Conservation (phyloP, 2,797 vertebrate species). For the Intellagama lesueurii region DNA sequence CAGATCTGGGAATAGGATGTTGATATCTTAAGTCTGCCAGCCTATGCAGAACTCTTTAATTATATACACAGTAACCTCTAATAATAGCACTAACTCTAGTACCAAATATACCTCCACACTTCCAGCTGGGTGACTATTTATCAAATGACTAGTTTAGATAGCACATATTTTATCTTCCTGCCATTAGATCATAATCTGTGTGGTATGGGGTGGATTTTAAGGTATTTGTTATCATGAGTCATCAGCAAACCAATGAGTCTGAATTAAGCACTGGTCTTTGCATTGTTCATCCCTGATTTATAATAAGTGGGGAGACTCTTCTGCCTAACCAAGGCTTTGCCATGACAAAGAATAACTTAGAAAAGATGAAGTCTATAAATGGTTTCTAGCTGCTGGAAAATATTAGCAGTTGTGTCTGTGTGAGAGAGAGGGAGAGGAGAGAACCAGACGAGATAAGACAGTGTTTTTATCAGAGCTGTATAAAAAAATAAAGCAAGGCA, state of each 20-base stretch:
- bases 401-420: not conserved
- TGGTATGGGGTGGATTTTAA: constrained; percentile 61
- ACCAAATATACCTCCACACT: not conserved
- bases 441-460: too few relatives aligned
- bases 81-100: not conserved
- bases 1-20: not conserved
- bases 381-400: not conserved
- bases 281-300: constrained; percentile 62
- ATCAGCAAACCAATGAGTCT: constrained; percentile 36
- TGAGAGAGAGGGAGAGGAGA: too few relatives aligned
- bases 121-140: not conserved
- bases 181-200: constrained; percentile 29
- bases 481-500: not conserved
- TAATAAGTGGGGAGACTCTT: constrained; percentile 2
- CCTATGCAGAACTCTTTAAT: not conserved
- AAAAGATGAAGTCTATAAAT: constrained; percentile 9
- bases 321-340: constrained; percentile 39
- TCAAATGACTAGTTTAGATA: not conserved
- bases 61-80: not conserved
- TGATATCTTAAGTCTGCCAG: not conserved
- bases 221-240: constrained; percentile 57
- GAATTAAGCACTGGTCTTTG: constrained; percentile 47
- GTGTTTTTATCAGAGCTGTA: not conserved
- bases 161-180: not conserved
- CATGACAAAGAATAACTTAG: constrained; percentile 26